Evolutionary conservation across 2,113 vertebrate genomes (phyloP).

Genomic region (Uria aalge): DNA sequence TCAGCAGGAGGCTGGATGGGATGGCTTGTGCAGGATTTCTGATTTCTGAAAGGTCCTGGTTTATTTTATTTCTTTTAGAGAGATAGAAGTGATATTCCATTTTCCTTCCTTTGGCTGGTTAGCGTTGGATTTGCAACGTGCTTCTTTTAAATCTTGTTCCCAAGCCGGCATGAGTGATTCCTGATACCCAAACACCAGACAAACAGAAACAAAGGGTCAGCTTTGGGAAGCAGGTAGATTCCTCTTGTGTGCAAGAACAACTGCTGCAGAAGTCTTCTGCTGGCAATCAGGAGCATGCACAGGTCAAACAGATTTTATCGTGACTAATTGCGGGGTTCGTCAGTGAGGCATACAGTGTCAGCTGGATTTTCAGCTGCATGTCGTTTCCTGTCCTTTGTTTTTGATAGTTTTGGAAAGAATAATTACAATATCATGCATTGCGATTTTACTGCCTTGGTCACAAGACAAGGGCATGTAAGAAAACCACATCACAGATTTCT

Average conservation of each 20-base stretch:
- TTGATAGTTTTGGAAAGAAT: neutral
- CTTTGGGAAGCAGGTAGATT: neutral
- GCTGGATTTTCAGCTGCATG: neutral
- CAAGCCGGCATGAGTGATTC: neutral
- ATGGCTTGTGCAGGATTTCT: neutral
- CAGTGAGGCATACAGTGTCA: neutral
- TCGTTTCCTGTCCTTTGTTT: neutral
- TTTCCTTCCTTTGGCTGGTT: neutral
- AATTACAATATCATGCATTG: neutral
- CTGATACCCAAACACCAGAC: neutral
- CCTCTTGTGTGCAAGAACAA: neutral
- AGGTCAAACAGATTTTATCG: neutral
- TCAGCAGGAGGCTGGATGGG: neutral
- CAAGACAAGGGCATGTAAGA: neutral
- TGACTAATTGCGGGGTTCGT: neutral
- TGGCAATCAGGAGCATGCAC: neutral
- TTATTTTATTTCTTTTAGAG: neutral
- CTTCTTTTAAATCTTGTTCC: neutral
- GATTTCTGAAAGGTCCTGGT: neutral
- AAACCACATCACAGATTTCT: neutral
- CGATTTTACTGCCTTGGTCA: constrained; percentile 1
- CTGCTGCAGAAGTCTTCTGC: neutral
- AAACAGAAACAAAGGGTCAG: neutral
- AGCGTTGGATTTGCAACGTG: neutral
- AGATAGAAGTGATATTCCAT: neutral